Conservation (phyloP, 2,888 invertebrate species). For the Cryptocephalus primarius region DNA sequence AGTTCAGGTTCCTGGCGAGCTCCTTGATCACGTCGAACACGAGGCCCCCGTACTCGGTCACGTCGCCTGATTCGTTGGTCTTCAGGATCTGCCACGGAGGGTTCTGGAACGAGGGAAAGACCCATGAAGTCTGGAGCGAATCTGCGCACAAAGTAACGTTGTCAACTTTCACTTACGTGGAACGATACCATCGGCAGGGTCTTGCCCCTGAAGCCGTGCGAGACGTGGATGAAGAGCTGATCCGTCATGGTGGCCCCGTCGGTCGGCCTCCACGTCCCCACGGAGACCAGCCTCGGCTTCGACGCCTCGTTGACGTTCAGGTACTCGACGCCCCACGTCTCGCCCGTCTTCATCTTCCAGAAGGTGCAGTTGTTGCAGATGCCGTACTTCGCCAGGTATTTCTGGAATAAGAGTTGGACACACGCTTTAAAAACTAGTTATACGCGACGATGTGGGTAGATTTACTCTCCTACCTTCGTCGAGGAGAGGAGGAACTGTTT, state of each 20-base stretch:
- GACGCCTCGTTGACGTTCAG: slow-evolving; percentile 8
- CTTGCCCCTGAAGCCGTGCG: slow-evolving; percentile 67
- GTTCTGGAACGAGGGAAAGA: slow-evolving; percentile 46
- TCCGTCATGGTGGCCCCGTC: slow-evolving; percentile 57
- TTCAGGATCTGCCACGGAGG: slow-evolving; percentile 78
- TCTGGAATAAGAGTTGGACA: slow-evolving; percentile 23
- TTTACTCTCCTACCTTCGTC: slow-evolving; percentile 54
- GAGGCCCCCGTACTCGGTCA: slow-evolving; percentile 54
- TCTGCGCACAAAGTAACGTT: too few relatives aligned
- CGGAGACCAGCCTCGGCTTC: slow-evolving; percentile 31
- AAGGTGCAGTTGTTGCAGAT: slow-evolving; percentile 45
- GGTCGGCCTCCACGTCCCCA: slow-evolving; percentile 66
- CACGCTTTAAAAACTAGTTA: not conserved
- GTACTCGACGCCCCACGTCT: slow-evolving; percentile 45
- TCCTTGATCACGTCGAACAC: slow-evolving; percentile 72
- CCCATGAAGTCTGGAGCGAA: too few relatives aligned
- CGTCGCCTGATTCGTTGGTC: slow-evolving; percentile 46
- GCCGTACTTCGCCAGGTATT: slow-evolving; percentile 28
- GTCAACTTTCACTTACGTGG: too few relatives aligned
- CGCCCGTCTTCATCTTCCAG: slow-evolving; percentile 46
- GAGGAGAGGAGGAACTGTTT: slow-evolving; percentile 51
- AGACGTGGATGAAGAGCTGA: slow-evolving; percentile 67
- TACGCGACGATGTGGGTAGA: too few relatives aligned
- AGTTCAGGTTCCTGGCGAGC: slow-evolving; percentile 66
- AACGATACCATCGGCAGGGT: slow-evolving; percentile 62